Evolutionary conservation across 2,888 invertebrate species (phyloP), one percentile per base, ranked within the genome.

Genomic region (Drosophila prolongata): DNA sequence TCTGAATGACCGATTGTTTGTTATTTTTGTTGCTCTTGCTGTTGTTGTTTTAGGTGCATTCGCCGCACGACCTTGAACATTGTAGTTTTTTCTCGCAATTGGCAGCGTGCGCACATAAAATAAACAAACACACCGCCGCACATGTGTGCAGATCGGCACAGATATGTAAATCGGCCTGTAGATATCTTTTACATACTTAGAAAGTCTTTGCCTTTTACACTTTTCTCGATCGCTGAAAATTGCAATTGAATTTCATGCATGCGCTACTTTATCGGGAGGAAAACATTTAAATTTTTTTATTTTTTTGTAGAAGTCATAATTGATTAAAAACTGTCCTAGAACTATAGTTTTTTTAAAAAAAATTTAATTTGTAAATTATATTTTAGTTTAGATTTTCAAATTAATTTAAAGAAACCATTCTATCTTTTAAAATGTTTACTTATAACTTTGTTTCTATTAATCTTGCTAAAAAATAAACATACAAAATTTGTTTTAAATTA

Each of bases 11-110:
- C 62, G 56, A 46, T 49, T 75, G 54, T 58, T 68, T 61, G 52
- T 57, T 52, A 38, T 62, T 53, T 49, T 58, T 50, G 42, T 24
- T 50, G 65, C 35, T 62, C 13, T 44, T 40, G 40, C 58, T 58
- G 42, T 70, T 72, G 52, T 55, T 76, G 69, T 40, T 64, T 56
- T 85, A 75, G 78, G 82, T 82, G 82, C 82, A 82, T 82, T 79
- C 75, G 85, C 82, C 80, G 82, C 68, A 50, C 75, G 81, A 85
- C 83, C 87, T 83, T 83, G 84, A 87, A 70, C 75, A 75, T 78
- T 70, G 55, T 14, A 61, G 59, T 38, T 49, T 58, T 55, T 49
- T 59, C 27, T 76, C 71, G 73, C 84, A 80, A 78, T 84, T 83
- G 81, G 76, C 86, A 79, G 64, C 75, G 66, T 83, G 78, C 77